These are phyloP conservation scores for Halichondria panicea DNA, from an alignment of 37 sponge, comb jelly and placozoan species.

Conservation along the genomic window DNA sequence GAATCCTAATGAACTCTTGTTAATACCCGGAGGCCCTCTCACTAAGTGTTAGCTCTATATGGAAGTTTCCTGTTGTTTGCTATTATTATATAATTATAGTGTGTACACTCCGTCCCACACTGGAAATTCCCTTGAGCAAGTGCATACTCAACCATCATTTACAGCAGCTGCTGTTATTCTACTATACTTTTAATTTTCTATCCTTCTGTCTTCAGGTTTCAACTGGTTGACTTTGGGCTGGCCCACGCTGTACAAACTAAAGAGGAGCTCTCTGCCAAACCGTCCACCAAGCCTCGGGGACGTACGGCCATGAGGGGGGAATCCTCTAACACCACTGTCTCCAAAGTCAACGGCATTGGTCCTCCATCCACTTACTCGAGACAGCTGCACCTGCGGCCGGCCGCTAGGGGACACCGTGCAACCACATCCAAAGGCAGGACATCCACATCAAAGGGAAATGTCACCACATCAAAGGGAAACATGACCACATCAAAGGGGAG, in stretches of 20 bases:
- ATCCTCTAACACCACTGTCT: not conserved
- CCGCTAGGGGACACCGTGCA: not conserved
- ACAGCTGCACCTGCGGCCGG: constrained; percentile 25
- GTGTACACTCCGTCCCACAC: too few relatives aligned
- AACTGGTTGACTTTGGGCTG: constrained; percentile 86
- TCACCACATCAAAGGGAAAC: not conserved
- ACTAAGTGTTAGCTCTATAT: too few relatives aligned
- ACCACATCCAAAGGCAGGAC: not conserved
- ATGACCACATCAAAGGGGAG: not conserved
- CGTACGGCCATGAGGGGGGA: not conserved
- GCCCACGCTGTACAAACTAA: constrained; percentile 64
- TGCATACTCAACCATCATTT: too few relatives aligned
- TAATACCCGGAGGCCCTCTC: not conserved
- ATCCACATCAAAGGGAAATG: not conserved
- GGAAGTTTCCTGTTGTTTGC: not conserved
- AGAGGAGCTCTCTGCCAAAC: not conserved
- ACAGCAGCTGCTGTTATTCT: too few relatives aligned
- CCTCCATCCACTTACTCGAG: constrained; percentile 18
- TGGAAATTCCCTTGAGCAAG: too few relatives aligned
- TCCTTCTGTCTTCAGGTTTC: constrained; percentile 36
- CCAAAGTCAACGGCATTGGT: not conserved
- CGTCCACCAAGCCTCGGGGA: not conserved
- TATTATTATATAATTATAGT: not conserved
- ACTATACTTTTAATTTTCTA: not conserved
- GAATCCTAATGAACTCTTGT: too few relatives aligned